A percentile compares a stretch with the other conserved stretches of the same genome.
phyloP scores from a whole-genome alignment of 2,888 invertebrate genomes.

The Dascillus cervinus region DNA sequence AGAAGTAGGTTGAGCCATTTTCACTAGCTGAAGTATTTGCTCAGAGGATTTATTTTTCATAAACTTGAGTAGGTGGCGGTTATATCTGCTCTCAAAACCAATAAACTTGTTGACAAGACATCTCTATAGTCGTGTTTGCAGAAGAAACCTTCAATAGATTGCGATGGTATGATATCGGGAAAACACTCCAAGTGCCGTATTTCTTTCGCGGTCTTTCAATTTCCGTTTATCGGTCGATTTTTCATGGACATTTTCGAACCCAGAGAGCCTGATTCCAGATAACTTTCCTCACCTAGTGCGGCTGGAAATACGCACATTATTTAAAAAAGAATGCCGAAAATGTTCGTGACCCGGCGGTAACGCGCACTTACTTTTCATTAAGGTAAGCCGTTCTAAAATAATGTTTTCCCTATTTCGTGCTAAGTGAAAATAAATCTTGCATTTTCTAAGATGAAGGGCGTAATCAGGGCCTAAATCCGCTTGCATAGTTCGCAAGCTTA shows the following conservation, averaged over 20 bases:
- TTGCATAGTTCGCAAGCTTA: slow-evolving; percentile 32
- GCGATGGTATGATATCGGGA: slow-evolving; percentile 21
- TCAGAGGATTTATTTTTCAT: slow-evolving; percentile 37
- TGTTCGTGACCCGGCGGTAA: no score
- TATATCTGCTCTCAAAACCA: slow-evolving; percentile 31
- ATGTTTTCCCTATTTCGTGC: no score
- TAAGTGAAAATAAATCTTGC: no score
- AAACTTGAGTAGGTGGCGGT: slow-evolving; percentile 28
- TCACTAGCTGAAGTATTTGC: slow-evolving; percentile 31
- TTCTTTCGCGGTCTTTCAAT: slow-evolving; percentile 17
- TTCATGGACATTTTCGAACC: no score
- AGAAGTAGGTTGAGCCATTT: no score
- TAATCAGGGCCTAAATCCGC: slow-evolving; percentile 31
- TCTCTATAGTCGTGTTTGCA: slow-evolving; percentile 28
- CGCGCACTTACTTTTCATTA: no score
- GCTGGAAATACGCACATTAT: no score
- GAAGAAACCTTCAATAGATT: slow-evolving; percentile 26
- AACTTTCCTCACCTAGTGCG: background rate
- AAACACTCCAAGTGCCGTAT: slow-evolving; percentile 17
- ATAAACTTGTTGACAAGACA: slow-evolving; percentile 33
- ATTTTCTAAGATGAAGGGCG: slow-evolving; percentile 30
- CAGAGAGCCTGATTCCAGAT: slow-evolving; percentile 8
- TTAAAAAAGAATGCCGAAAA: no score
- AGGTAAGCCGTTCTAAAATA: no score
- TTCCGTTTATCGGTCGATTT: slow-evolving; percentile 14